phyloP scores from a whole-genome alignment of 2,888 invertebrate genomes.

The Scaptomyza cyrtandrae region DNA sequence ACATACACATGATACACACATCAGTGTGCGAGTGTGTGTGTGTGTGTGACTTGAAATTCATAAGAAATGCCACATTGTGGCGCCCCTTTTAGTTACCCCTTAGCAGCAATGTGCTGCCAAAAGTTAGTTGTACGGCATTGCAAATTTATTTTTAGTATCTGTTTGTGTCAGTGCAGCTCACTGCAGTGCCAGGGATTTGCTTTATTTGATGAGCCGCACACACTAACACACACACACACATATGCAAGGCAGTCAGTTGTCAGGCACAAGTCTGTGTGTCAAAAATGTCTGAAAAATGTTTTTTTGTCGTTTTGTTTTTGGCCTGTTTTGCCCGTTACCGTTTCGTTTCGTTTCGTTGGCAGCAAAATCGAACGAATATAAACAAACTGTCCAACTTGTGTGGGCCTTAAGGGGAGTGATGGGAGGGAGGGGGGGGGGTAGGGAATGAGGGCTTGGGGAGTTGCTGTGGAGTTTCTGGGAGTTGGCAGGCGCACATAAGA shows the following conservation, averaged over 20 bases:
- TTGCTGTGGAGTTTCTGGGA: slow-evolving; percentile 9
- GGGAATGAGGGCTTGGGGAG: background rate
- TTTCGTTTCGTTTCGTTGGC: slow-evolving; percentile 70
- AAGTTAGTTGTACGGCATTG: slow-evolving; percentile 45
- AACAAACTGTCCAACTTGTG: slow-evolving; percentile 60
- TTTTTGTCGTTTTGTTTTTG: slow-evolving; percentile 35
- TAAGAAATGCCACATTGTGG: slow-evolving; percentile 32
- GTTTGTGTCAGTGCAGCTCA: slow-evolving; percentile 53
- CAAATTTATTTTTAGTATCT: slow-evolving; percentile 69
- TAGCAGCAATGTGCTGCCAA: slow-evolving; percentile 17
- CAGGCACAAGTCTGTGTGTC: slow-evolving; percentile 65
- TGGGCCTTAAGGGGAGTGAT: no score
- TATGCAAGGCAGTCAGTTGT: slow-evolving; percentile 26
- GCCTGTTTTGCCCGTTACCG: slow-evolving; percentile 48
- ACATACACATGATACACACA: no score
- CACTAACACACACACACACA: slow-evolving; percentile 17
- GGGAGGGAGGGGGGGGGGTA: no score
- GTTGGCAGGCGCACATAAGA: slow-evolving; percentile 11
- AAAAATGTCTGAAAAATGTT: slow-evolving; percentile 67
- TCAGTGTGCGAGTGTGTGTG: background rate
- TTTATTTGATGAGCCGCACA: slow-evolving; percentile 54
- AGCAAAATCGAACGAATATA: slow-evolving; percentile 77
- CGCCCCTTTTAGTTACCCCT: slow-evolving; percentile 1
- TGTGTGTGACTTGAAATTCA: slow-evolving; percentile 22
- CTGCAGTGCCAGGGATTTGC: slow-evolving; percentile 53